phyloP scores from a whole-genome alignment of 2,888 invertebrate species.

The Lathronympha strigana region DNA sequence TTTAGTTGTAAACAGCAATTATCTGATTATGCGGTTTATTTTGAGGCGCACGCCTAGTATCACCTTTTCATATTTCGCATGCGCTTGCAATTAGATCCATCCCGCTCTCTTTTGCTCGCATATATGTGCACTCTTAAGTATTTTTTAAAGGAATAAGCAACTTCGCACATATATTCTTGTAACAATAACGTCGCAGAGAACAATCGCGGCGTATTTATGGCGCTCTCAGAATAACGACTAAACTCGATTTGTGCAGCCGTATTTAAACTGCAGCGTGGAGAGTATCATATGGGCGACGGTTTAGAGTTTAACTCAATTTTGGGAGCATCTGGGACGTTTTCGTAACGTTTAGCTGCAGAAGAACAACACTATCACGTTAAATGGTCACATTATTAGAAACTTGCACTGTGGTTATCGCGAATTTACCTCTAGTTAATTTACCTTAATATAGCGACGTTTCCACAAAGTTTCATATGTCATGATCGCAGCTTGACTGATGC shows the following conservation, averaged over 20 bases:
- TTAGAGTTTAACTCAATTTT: constrained; percentile 20
- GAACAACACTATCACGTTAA: too few relatives aligned
- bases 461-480: too few relatives aligned
- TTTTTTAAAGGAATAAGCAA: neutral
- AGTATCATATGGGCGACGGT: constrained; percentile 23
- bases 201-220: constrained; percentile 30
- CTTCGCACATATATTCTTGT: constrained; percentile 12
- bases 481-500: too few relatives aligned
- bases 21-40: too few relatives aligned
- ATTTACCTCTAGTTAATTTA: neutral
- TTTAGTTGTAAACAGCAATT: too few relatives aligned
- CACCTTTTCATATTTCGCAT: too few relatives aligned
- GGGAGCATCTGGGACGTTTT: neutral
- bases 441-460: too few relatives aligned
- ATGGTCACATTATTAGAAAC: neutral
- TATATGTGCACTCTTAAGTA: neutral
- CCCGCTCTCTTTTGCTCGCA: too few relatives aligned
- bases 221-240: constrained; percentile 34
- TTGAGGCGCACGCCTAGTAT: too few relatives aligned
- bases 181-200: constrained; percentile 13
- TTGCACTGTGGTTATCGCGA: too few relatives aligned
- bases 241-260: constrained; percentile 37
- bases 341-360: neutral
- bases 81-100: too few relatives aligned
- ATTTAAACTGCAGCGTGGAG: constrained; percentile 14